Conservation (phyloP, 2,888 invertebrate species). For the Bombyx huttoni region DNA sequence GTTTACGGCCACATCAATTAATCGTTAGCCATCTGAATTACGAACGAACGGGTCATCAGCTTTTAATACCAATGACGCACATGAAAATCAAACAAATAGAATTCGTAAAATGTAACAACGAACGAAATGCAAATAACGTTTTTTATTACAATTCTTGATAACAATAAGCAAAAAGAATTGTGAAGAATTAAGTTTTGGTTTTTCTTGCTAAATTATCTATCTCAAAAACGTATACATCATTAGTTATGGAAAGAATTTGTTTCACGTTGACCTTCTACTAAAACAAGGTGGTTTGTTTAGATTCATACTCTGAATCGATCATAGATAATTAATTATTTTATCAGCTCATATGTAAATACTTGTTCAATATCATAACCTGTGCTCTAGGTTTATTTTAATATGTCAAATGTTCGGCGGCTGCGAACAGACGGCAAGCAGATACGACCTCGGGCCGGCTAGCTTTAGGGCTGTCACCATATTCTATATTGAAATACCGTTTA, state of each 20-base stretch:
- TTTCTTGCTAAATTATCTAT: too few relatives aligned
- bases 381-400: slow-evolving; percentile 42
- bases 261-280: not conserved
- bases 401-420: slow-evolving; percentile 32
- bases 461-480: not conserved
- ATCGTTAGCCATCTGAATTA: too few relatives aligned
- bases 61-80: slow-evolving; percentile 40
- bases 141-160: too few relatives aligned
- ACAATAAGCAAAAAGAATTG: too few relatives aligned
- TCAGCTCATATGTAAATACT: slow-evolving; percentile 12
- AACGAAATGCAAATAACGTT: not conserved
- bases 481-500: not conserved
- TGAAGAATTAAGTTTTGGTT: too few relatives aligned
- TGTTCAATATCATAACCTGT: slow-evolving; percentile 38
- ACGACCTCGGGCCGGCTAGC: slow-evolving; percentile 25
- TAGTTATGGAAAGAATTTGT: not conserved
- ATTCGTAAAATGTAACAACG: not conserved
- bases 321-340: slow-evolving; percentile 7
- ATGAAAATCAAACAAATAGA: slow-evolving; percentile 4
- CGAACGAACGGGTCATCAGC: slow-evolving; percentile 56
- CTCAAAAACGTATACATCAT: not conserved
- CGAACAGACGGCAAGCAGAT: slow-evolving; percentile 35
- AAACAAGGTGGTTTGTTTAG: slow-evolving; percentile 3
- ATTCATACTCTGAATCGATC: slow-evolving; percentile 6
- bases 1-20: too few relatives aligned